These are phyloP conservation scores for Melikaiella ostensackeni DNA, from an alignment of 2,888 invertebrate species.

Conservation along the genomic window DNA sequence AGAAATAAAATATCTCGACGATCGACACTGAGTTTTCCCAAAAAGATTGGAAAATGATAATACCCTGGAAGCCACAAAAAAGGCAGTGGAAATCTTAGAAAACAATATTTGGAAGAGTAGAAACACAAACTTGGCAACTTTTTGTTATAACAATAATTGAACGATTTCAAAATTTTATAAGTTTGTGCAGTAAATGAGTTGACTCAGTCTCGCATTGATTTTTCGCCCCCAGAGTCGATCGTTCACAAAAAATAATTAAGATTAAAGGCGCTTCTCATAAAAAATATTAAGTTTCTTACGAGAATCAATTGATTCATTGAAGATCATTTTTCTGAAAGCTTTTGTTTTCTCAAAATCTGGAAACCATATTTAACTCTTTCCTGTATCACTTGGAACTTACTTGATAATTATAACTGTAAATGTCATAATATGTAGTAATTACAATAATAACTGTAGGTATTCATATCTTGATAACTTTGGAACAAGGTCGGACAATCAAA, in stretches of 20 bases:
- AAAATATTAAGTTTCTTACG: not conserved
- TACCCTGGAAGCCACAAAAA: conserved; percentile 1
- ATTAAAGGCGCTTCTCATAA: not conserved
- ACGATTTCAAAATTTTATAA: conserved; percentile 12
- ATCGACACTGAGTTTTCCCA: conserved; percentile 25
- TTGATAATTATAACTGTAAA: conserved; percentile 8
- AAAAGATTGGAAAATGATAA: conserved; percentile 13
- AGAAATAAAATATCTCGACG: conserved; percentile 26
- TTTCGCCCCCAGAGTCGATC: not conserved
- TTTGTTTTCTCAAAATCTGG: not conserved
- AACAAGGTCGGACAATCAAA: conserved; percentile 9
- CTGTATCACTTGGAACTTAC: conserved; percentile 3
- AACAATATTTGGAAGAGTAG: not conserved
- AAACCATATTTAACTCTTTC: not conserved
- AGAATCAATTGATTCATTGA: conserved; percentile 50
- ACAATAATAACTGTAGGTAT: conserved; percentile 9
- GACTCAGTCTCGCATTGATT: not conserved
- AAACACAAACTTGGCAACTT: not conserved
- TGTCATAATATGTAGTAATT: not conserved
- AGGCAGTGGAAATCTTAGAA: conserved; percentile 19
- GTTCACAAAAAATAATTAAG: not conserved
- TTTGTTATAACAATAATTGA: not conserved
- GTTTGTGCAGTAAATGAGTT: not conserved
- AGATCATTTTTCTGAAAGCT: conserved; percentile 42
- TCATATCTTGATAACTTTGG: not conserved